A percentile compares a stretch with the other conserved stretches of the same genome.
phyloP scores from a whole-genome alignment of 2,888 invertebrate species.

The Julus scandinavius region DNA sequence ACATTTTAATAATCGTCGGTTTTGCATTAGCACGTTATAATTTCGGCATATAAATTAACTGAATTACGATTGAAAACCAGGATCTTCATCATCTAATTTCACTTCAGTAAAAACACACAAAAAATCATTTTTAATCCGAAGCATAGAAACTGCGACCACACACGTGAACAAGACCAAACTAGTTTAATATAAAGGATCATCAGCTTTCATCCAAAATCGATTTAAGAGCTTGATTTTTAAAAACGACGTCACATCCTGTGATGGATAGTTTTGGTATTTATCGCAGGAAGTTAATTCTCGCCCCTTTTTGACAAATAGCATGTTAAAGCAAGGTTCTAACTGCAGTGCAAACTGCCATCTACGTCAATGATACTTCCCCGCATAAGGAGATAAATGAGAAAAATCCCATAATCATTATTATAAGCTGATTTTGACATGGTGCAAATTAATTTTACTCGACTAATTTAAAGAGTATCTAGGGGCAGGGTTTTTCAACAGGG shows the following conservation, averaged over 20 bases:
- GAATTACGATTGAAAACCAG: too few species aligned
- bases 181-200: neutral
- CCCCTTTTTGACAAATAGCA: slow-evolving; percentile 29
- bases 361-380: neutral
- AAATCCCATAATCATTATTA: slow-evolving; percentile 35
- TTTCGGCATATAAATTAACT: too few species aligned
- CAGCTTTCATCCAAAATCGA: neutral
- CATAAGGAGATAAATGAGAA: slow-evolving; percentile 23
- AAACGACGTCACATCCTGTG: neutral
- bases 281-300: neutral
- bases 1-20: too few species aligned
- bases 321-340: neutral
- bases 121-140: too few species aligned
- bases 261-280: neutral
- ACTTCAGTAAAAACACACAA: too few species aligned
- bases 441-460: slow-evolving; percentile 37
- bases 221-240: neutral
- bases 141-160: too few species aligned
- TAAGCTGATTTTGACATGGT: slow-evolving; percentile 34
- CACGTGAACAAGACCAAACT: neutral
- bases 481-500: slow-evolving; percentile 10
- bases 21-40: too few species aligned
- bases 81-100: too few species aligned
- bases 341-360: neutral
- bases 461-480: slow-evolving; percentile 23